Base-by-base conservation (phyloP, 2,113 vertebrate species). In the Clarias gariepinus region DNA sequence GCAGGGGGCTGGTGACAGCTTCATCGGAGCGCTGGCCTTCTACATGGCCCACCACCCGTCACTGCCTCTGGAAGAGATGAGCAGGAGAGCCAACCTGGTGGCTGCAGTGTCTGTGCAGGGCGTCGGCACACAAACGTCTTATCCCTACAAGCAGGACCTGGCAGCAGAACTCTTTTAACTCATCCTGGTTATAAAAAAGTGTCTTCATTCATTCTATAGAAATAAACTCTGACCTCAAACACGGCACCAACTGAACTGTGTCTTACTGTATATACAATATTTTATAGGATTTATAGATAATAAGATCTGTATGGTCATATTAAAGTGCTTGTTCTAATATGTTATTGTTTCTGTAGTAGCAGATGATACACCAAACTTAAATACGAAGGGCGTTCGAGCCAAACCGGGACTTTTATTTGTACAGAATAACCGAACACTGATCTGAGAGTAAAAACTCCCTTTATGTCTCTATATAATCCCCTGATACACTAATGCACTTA, bases 1-100 rank as follows among this genome's bases (percentile, higher is more conserved):
- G 92, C 92, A 99, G 98, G 98, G 98, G 1, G 98, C 98, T 82
- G 98, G 98, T 58, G 98, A 99, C 94, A 97, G 98, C 91, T 99
- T 99, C 90, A 95, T 99, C 74, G 98, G 98, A 76, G 96, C 98
- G 0, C 81, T 99, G 92, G 97, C 97, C 6, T 99, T 97, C 94
- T 98, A 97, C 94, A 92, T 97, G 93, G 97, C 97, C 87, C 93
- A 94, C 87, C 95, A 96, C 92, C 96, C 98, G 82, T 81, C 88
- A 81, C 89, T 99, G 91, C 85, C 95, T 84, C 89, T 97, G 91
- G 97, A 97, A 91, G 97, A 99, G 93, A 97, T 98, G 96, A 94
- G 96, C 90, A 95, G 90, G 91, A 96, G 96, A 93, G 96, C 97
- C 79, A 98, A 96, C 94, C 93, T 92, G 36, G 90, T 99, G 7